Evolutionary conservation across 2,888 invertebrate genomes (phyloP).

Genomic region (Melieria crassipennis): DNA sequence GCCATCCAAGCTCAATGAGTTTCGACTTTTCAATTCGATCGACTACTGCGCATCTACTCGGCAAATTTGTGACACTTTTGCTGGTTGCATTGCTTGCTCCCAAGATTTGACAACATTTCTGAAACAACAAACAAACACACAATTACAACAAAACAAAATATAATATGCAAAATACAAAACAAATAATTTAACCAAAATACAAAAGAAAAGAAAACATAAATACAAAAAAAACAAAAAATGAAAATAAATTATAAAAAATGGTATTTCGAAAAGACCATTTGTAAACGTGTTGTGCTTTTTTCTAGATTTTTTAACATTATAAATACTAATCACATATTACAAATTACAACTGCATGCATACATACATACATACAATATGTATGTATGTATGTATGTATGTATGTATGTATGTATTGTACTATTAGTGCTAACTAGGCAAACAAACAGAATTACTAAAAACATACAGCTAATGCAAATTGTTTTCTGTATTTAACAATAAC

Average conservation of each 20-base stretch:
- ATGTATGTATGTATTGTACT: conserved; percentile 36
- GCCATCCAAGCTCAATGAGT: too few relatives aligned
- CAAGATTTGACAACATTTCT: too few relatives aligned
- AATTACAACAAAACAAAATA: background rate
- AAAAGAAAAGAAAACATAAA: conserved; percentile 27
- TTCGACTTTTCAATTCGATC: too few relatives aligned
- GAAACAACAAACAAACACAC: too few relatives aligned
- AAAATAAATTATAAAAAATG: conserved; percentile 51
- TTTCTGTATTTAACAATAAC: conserved; percentile 45
- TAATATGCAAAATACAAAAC: background rate
- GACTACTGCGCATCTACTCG: too few relatives aligned
- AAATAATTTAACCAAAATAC: background rate
- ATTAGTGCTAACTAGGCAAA: conserved; percentile 3
- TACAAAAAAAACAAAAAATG: conserved; percentile 13
- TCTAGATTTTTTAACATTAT: conserved; percentile 56
- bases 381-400: conserved; percentile 36
- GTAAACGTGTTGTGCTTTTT: conserved; percentile 64
- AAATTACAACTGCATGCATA: background rate
- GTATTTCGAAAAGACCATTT: conserved; percentile 64
- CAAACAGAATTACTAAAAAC: background rate
- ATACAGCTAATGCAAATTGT: conserved; percentile 35
- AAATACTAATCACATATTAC: conserved; percentile 41
- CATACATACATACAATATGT: conserved; percentile 34
- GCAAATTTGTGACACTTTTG: too few relatives aligned
- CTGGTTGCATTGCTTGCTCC: too few relatives aligned